phyloP scores from a whole-genome alignment of 1,140 invertebrate species.

The Atopsyche davidsoni region DNA sequence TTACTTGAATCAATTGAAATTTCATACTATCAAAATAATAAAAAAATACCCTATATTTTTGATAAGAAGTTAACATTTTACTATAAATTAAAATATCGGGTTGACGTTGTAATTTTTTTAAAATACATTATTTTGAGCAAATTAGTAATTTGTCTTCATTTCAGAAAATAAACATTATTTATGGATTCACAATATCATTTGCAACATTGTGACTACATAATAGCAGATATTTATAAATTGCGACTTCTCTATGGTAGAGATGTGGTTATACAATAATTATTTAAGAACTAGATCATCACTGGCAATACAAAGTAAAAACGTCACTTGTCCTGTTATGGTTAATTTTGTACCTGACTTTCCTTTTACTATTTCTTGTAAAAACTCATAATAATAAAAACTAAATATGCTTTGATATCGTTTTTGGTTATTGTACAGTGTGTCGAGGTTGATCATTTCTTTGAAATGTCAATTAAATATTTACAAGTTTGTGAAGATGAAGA shows the following conservation, averaged over 20 bases:
- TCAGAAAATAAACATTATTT: background rate
- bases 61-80: no score
- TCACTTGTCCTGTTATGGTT: constrained; percentile 26
- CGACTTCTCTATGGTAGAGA: no score
- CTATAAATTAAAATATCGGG: no score
- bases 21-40: no score
- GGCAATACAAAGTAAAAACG: constrained; percentile 23
- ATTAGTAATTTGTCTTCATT: no score
- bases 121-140: no score
- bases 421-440: constrained; percentile 17
- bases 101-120: no score
- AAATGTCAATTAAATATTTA: constrained; percentile 48
- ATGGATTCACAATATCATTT: background rate
- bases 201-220: background rate
- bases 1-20: no score
- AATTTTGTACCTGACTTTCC: constrained; percentile 26
- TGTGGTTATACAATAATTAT: constrained; percentile 24
- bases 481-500: constrained; percentile 75
- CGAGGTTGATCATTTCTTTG: constrained; percentile 17
- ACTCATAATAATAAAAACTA: constrained; percentile 21
- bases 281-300: constrained; percentile 3
- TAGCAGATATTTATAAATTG: no score
- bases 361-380: constrained; percentile 24
- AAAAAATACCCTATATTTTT: no score
- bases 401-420: constrained; percentile 23